Evolutionary conservation across 2,113 vertebrate genomes (phyloP).

Genomic region (Crotalus helleri): DNA sequence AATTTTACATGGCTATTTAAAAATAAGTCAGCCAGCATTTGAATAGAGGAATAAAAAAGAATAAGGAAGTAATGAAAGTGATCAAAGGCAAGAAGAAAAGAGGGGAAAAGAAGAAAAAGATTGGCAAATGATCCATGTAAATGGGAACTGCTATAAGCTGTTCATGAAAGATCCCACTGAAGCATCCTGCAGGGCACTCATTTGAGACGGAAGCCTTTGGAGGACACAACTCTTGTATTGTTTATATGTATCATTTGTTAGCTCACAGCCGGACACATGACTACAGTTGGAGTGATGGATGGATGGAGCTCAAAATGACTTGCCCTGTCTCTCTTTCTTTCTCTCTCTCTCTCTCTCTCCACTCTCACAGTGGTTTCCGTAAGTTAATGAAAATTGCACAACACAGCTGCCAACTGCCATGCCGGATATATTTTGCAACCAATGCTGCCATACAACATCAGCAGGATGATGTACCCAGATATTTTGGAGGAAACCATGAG

Average conservation of each 20-base stretch:
- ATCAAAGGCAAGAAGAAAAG: background rate
- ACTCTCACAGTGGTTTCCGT: constrained; percentile 75
- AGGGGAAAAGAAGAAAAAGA: no score
- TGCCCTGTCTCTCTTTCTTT: constrained; percentile 31
- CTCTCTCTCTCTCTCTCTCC: constrained; percentile 42
- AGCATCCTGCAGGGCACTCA: background rate
- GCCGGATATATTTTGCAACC: constrained; percentile 81
- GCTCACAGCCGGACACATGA: constrained; percentile 40
- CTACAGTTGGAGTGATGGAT: constrained; percentile 59
- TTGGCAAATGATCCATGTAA: background rate
- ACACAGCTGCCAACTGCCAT: constrained; percentile 75
- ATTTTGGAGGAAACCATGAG: constrained; percentile 61
- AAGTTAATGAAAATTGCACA: constrained; percentile 82
- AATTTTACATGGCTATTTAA: background rate
- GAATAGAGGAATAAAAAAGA: background rate
- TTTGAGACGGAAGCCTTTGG: constrained; percentile 9
- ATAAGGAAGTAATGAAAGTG: background rate
- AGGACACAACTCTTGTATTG: constrained; percentile 14
- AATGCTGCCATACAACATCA: constrained; percentile 64
- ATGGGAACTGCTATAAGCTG: background rate
- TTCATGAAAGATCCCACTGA: constrained; percentile 1
- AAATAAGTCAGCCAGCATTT: background rate
- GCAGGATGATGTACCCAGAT: constrained; percentile 63
- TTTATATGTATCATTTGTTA: constrained; percentile 27
- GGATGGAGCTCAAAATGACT: constrained; percentile 30